Conservation (phyloP, 1,140 invertebrate genomes). For the Macrobrachium rosenbergii region DNA sequence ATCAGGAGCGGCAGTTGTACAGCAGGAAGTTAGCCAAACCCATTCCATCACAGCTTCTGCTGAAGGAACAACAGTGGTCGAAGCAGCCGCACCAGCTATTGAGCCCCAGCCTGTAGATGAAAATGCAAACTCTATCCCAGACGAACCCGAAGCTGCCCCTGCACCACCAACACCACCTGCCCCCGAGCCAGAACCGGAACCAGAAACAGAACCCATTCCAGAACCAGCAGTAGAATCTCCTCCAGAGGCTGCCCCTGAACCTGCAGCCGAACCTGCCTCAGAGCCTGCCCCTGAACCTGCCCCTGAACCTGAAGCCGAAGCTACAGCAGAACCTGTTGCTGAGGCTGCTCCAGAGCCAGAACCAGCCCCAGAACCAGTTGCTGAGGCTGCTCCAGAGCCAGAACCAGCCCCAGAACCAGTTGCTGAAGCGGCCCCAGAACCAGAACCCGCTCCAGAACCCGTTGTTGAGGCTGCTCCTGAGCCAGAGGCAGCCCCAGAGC, state of each 20-base stretch:
- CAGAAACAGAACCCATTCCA: conserved; percentile 11
- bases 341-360: conserved; percentile 15
- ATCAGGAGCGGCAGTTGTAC: neutral
- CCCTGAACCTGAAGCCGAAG: neutral
- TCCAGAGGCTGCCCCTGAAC: neutral
- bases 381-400: conserved; percentile 4
- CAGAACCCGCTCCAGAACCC: neutral
- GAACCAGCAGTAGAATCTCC: neutral
- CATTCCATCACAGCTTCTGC: conserved; percentile 18
- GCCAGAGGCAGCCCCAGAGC: neutral
- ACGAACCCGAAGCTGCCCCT: neutral
- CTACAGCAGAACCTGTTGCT: neutral
- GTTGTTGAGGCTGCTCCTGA: neutral
- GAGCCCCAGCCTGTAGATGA: conserved; percentile 45
- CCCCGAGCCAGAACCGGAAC: neutral
- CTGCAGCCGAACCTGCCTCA: conserved; percentile 10
- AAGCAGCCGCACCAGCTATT: conserved; percentile 1
- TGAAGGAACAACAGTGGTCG: neutral
- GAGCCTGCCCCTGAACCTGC: neutral
- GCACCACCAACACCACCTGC: neutral
- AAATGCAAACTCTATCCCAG: conserved; percentile 44
- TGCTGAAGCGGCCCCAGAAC: neutral
- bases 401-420: neutral
- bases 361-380: neutral
- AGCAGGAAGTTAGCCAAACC: conserved; percentile 26